phyloP scores from a whole-genome alignment of 2,888 invertebrate genomes.

The Eustalomyia histrio region DNA sequence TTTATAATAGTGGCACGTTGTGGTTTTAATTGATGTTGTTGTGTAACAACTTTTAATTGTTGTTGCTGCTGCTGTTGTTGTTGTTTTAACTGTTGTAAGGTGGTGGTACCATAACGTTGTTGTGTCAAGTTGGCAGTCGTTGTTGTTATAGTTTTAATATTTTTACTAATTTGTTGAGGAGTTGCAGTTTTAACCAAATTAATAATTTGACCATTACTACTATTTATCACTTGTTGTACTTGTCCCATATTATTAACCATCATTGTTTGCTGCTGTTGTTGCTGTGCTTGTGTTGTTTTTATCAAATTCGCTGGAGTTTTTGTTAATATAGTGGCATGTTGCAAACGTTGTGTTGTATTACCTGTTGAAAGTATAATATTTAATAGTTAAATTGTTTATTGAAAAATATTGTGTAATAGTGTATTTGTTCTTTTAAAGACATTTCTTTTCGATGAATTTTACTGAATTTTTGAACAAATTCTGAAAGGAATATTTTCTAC shows the following conservation, averaged over 20 bases:
- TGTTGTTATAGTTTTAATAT: constrained; percentile 52
- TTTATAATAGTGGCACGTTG: constrained; percentile 64
- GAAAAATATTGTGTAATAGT: too few species aligned
- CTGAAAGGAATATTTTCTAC: too few species aligned
- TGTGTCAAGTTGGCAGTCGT: constrained; percentile 64
- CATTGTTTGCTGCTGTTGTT: constrained; percentile 45
- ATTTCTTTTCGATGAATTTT: too few species aligned
- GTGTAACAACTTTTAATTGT: constrained; percentile 56
- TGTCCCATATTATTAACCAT: constrained; percentile 55
- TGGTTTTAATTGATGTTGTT: constrained; percentile 58
- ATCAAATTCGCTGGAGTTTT: constrained; percentile 66
- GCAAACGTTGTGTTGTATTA: constrained; percentile 66
- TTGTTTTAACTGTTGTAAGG: constrained; percentile 56
- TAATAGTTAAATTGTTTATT: too few species aligned
- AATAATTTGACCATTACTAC: constrained; percentile 59
- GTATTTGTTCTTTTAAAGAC: too few species aligned
- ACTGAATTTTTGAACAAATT: too few species aligned
- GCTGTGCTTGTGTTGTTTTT: constrained; percentile 56
- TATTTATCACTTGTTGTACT: constrained; percentile 62
- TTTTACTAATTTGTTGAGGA: constrained; percentile 45
- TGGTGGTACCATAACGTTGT: constrained; percentile 59
- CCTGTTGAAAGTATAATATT: background rate
- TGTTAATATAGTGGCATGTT: constrained; percentile 67
- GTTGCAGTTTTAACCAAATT: constrained; percentile 57
- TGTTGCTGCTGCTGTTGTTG: constrained; percentile 50